Percentiles rank a stretch among this genome's conserved stretches.
Evolutionary conservation across 2,888 invertebrate genomes (phyloP).

Genomic region (Trachelus stipa): DNA sequence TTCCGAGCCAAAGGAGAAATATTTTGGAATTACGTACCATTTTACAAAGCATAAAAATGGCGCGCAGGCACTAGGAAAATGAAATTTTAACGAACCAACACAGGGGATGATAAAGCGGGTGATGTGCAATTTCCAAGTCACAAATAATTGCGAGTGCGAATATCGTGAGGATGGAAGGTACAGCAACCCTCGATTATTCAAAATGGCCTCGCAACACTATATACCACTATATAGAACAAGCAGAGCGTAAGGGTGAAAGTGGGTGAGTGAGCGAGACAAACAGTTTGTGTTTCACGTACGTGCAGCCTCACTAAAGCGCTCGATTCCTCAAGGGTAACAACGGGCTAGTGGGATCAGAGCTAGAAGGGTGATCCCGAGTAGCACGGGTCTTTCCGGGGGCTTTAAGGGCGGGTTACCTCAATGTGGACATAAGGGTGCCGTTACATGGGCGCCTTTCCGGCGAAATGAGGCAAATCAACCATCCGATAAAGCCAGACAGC

Average conservation of each 20-base stretch:
- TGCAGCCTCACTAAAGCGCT: background rate
- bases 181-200: background rate
- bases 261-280: background rate
- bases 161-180: background rate
- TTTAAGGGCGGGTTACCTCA: slow-evolving; percentile 8
- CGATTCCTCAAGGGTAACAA: background rate
- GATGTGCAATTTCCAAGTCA: background rate
- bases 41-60: background rate
- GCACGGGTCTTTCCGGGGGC: slow-evolving; percentile 4
- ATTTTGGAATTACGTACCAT: background rate
- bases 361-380: background rate
- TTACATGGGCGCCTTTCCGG: slow-evolving; percentile 3
- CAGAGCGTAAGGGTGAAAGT: background rate
- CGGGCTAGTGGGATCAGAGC: background rate
- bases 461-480: slow-evolving; percentile 3
- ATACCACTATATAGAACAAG: background rate
- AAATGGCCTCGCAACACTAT: background rate
- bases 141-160: background rate
- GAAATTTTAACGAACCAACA: background rate
- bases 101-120: background rate
- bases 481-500: background rate
- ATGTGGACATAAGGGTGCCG: slow-evolving; percentile 9
- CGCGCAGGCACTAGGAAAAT: background rate
- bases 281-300: background rate
- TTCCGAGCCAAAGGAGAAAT: background rate